phyloP scores from a whole-genome alignment of 1,140 invertebrate genomes.

The Sarcophaga bullata region DNA sequence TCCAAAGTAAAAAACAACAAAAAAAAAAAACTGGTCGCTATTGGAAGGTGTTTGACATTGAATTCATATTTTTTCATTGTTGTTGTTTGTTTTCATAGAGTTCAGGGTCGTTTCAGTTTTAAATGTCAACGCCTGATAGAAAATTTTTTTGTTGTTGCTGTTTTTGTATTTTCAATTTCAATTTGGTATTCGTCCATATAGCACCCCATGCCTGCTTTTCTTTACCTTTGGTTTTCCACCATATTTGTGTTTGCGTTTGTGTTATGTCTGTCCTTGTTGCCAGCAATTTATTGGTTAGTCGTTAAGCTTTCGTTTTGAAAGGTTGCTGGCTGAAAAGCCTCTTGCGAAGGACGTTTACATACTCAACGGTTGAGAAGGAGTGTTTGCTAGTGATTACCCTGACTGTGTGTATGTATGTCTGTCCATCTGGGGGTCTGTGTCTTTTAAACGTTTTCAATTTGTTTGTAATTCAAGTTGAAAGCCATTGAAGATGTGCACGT shows the following conservation, averaged over 20 bases:
- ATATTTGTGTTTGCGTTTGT: background rate
- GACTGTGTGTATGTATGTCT: too few relatives aligned
- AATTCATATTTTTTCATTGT: background rate
- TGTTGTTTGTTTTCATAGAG: background rate
- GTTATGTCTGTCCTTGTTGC: background rate
- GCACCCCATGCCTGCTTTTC: background rate
- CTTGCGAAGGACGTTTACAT: background rate
- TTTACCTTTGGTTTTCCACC: background rate
- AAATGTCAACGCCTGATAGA: slow-evolving; percentile 27
- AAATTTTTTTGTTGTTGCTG: too few relatives aligned
- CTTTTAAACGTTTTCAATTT: too few relatives aligned
- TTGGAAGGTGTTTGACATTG: slow-evolving; percentile 27
- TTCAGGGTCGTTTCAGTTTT: slow-evolving; percentile 20
- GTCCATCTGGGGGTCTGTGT: too few relatives aligned
- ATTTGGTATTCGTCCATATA: too few relatives aligned
- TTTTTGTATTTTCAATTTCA: too few relatives aligned
- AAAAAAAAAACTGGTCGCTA: background rate
- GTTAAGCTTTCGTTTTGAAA: slow-evolving; percentile 3
- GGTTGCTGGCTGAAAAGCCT: background rate
- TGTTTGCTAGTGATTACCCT: too few relatives aligned
- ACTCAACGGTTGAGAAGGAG: background rate
- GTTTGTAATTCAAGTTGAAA: too few relatives aligned
- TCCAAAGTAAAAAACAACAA: background rate
- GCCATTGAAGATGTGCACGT: background rate
- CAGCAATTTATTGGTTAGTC: background rate